Evolutionary conservation across 2,888 invertebrate species (phyloP).

Genomic region (Drosophila imparisetae): DNA sequence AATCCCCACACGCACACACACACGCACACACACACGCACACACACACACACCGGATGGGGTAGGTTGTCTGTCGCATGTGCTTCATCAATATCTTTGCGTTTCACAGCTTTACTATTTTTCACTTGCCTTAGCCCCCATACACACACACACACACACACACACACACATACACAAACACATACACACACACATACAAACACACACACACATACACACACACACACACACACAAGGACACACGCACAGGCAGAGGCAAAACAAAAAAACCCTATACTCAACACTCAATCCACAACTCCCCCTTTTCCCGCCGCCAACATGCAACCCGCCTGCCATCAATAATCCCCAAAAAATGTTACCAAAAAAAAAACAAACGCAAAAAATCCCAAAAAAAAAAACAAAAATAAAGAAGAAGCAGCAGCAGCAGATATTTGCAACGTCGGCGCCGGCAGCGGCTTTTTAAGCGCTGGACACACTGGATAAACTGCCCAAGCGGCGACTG

Average conservation of each 20-base stretch:
- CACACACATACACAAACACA: slow-evolving; percentile 26
- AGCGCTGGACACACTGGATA: slow-evolving; percentile 60
- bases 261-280: slow-evolving; percentile 36
- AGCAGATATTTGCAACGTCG: slow-evolving; percentile 38
- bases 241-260: slow-evolving; percentile 34
- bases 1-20: slow-evolving; percentile 65
- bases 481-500: slow-evolving; percentile 32
- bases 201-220: slow-evolving; percentile 33
- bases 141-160: slow-evolving; percentile 22
- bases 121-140: slow-evolving; percentile 40
- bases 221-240: slow-evolving; percentile 38
- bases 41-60: slow-evolving; percentile 47
- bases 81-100: slow-evolving; percentile 82
- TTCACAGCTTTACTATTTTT: slow-evolving; percentile 63
- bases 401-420: slow-evolving; percentile 19
- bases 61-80: slow-evolving; percentile 67
- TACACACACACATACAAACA: slow-evolving; percentile 12
- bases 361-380: slow-evolving; percentile 7
- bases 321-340: slow-evolving; percentile 76
- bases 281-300: not conserved
- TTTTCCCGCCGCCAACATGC: not conserved
- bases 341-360: slow-evolving; percentile 70
- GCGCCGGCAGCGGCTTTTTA: slow-evolving; percentile 73
- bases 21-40: slow-evolving; percentile 63
- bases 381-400: slow-evolving; percentile 16